Percentiles rank a stretch among this genome's conserved stretches.
These are phyloP conservation scores for Chaenodraco wilsoni DNA, from an alignment of 2,797 vertebrate genomes.

Conservation along the genomic window DNA sequence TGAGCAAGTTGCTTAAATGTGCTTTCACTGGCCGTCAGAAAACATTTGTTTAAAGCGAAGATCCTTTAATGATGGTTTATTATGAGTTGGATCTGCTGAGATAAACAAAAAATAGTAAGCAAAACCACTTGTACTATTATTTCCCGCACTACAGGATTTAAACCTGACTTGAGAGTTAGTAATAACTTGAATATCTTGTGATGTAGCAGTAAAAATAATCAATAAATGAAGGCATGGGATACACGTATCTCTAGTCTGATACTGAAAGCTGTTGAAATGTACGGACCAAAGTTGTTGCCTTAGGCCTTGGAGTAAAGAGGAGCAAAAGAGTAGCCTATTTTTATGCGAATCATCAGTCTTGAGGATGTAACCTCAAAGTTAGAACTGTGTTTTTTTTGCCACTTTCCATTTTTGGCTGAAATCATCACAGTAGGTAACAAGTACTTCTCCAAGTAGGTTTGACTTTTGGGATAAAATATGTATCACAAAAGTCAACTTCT, in stretches of 20 bases:
- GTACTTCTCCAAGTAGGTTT: not conserved
- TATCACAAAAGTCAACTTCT: not conserved
- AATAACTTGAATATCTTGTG: not conserved
- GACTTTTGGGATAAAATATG: not conserved
- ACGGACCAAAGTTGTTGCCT: conserved; percentile 44
- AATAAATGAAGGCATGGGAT: conserved; percentile 30
- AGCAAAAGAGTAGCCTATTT: conserved; percentile 49
- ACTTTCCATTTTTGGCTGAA: conserved; percentile 16
- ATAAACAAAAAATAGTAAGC: conserved; percentile 31
- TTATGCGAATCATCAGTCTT: conserved; percentile 26
- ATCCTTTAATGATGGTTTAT: conserved; percentile 34
- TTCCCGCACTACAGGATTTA: not conserved
- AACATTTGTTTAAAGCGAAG: conserved; percentile 56
- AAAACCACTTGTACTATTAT: not conserved
- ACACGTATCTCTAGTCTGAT: conserved; percentile 20
- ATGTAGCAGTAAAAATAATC: conserved; percentile 19
- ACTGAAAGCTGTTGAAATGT: conserved; percentile 33
- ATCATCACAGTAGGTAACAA: not conserved
- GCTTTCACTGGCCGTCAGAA: conserved; percentile 33
- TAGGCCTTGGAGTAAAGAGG: conserved; percentile 48
- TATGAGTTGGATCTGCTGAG: conserved; percentile 34
- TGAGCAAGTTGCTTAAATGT: conserved; percentile 60
- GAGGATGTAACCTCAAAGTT: conserved; percentile 1
- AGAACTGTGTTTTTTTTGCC: conserved; percentile 1
- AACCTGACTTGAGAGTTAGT: conserved; percentile 1